Conservation (phyloP, 53 echinoderm and acorn worm genomes). For the Patiria pectinifera region DNA sequence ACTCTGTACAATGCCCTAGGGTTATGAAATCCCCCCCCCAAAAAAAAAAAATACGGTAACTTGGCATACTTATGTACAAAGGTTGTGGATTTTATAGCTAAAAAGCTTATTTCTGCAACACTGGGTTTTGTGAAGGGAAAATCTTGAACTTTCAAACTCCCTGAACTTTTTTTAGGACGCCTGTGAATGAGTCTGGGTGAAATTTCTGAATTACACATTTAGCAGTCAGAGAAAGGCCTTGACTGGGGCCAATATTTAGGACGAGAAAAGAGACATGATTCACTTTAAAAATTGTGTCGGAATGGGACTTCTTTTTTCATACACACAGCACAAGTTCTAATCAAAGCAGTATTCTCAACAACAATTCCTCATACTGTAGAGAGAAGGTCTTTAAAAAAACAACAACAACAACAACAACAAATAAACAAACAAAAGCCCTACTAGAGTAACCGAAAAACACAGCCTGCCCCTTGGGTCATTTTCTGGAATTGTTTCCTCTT, state of each 20-base stretch:
- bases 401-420: not conserved
- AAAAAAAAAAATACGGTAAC: constrained; percentile 8
- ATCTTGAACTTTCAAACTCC: not conserved
- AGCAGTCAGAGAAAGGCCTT: not conserved
- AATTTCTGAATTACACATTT: not conserved
- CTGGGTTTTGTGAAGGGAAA: not conserved
- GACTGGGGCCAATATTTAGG: not conserved
- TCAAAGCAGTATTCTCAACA: too few species aligned
- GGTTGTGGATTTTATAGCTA: constrained; percentile 32
- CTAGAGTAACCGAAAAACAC: too few species aligned
- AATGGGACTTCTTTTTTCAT: too few species aligned
- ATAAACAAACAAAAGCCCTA: not conserved
- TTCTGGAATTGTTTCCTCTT: too few species aligned
- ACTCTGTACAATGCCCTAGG: not conserved
- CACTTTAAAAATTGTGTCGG: not conserved
- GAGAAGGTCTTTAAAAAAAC: too few species aligned
- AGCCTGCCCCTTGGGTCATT: too few species aligned
- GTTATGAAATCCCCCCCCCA: not conserved
- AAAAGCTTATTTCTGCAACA: constrained; percentile 45
- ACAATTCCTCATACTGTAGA: too few species aligned
- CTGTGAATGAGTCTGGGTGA: not conserved
- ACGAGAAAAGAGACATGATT: not conserved
- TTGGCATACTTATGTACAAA: not conserved
- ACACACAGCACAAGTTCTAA: too few species aligned
- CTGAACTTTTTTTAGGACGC: not conserved